These are phyloP conservation scores for Eumeta japonica DNA, from an alignment of 1,140 invertebrate species.

Conservation along the genomic window DNA sequence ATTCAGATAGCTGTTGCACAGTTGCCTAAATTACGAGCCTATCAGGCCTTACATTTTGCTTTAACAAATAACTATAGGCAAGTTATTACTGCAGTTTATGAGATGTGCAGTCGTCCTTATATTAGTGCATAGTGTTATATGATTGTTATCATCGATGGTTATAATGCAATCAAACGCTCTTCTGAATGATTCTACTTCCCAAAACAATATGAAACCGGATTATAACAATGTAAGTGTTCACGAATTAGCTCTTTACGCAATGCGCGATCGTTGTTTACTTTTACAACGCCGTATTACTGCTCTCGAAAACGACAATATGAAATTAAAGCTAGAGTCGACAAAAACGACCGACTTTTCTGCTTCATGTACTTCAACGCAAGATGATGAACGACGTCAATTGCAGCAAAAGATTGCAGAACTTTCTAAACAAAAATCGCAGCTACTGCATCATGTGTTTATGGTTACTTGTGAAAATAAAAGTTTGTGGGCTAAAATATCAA, in stretches of 20 bases:
- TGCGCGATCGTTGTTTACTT: conserved; percentile 74
- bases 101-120: no score
- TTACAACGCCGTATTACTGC: conserved; percentile 67
- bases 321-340: conserved; percentile 59
- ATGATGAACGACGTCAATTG: conserved; percentile 47
- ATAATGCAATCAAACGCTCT: conserved; percentile 7
- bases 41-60: no score
- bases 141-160: not conserved
- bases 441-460: conserved; percentile 74
- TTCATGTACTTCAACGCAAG: conserved; percentile 33
- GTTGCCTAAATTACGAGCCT: no score
- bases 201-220: conserved; percentile 39
- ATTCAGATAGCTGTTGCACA: no score
- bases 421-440: conserved; percentile 70
- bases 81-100: no score
- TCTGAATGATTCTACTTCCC: conserved; percentile 45
- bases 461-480: conserved; percentile 77
- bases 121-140: not conserved
- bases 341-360: conserved; percentile 31
- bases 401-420: conserved; percentile 65
- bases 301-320: conserved; percentile 74
- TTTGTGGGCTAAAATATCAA: conserved; percentile 71
- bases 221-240: conserved; percentile 59
- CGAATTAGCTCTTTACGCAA: conserved; percentile 73
- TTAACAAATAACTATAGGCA: no score